A percentile compares a stretch with the other conserved stretches of the same genome.
These are phyloP conservation scores for Periophthalmus modestus DNA, from an alignment of 2,113 vertebrate genomes.

Conservation along the genomic window DNA sequence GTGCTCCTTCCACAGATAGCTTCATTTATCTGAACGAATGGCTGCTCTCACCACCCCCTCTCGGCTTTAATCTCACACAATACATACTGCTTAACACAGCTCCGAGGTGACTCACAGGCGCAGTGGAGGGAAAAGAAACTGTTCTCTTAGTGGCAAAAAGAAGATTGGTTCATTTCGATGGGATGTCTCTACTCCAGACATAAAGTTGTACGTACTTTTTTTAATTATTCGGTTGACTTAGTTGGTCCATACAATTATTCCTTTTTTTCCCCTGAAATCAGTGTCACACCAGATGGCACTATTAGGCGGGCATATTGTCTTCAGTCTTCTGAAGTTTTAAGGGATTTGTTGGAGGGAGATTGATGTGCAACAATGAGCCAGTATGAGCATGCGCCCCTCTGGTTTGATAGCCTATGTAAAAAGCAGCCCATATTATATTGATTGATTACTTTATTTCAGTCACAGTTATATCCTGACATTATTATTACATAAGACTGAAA, in stretches of 20 bases:
- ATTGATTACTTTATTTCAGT: too few species aligned
- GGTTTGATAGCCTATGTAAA: too few species aligned
- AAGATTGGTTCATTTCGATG: slow-evolving; percentile 48
- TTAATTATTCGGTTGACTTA: slow-evolving; percentile 11
- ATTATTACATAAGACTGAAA: too few species aligned
- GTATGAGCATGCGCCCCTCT: background rate
- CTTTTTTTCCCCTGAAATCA: background rate
- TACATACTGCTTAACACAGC: slow-evolving; percentile 32
- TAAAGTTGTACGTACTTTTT: slow-evolving; percentile 57
- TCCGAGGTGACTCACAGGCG: slow-evolving; percentile 35
- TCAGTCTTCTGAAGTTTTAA: background rate
- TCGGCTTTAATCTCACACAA: slow-evolving; percentile 50
- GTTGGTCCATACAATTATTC: background rate
- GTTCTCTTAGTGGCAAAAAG: slow-evolving; percentile 14
- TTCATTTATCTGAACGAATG: slow-evolving; percentile 13
- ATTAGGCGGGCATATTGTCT: too few species aligned
- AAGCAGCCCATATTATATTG: too few species aligned
- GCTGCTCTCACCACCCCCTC: slow-evolving; percentile 2
- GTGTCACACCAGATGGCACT: background rate
- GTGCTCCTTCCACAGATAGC: background rate
- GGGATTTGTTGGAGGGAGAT: too few species aligned
- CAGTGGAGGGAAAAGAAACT: slow-evolving; percentile 32
- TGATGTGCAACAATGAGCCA: background rate
- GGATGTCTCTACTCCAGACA: slow-evolving; percentile 46
- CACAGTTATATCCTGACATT: too few species aligned